Conservation (phyloP, 2,797 vertebrate genomes). For the Pipistrellus pygmaeus region DNA sequence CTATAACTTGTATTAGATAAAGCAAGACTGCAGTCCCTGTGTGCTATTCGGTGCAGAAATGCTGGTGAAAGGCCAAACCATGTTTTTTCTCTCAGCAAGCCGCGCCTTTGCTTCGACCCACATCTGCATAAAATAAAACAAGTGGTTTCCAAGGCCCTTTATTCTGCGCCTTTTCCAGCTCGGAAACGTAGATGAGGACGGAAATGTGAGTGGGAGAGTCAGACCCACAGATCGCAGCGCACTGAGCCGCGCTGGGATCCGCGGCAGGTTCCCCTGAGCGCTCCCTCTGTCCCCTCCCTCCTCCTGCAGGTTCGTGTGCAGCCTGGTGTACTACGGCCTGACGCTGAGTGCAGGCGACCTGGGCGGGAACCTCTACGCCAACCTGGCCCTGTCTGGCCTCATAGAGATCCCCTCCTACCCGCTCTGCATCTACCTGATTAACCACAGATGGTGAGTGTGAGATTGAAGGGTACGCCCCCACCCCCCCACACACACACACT, state of each 20-base stretch:
- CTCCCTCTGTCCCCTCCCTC: background rate
- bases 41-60: background rate
- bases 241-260: background rate
- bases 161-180: background rate
- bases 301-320: conserved; percentile 90
- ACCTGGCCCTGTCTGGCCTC: conserved; percentile 90
- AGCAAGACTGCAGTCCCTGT: background rate
- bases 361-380: conserved; percentile 89
- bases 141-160: background rate
- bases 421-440: conserved; percentile 90
- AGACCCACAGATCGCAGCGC: background rate
- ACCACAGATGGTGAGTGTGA: conserved; percentile 88
- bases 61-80: background rate
- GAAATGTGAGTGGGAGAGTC: background rate
- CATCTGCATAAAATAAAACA: too few species aligned
- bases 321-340: conserved; percentile 91
- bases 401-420: conserved; percentile 91
- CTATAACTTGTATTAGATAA: conserved; percentile 7
- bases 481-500: rapidly evolving
- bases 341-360: conserved; percentile 90
- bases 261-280: background rate
- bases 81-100: too few species aligned
- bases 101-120: background rate
- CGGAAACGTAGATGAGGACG: background rate
- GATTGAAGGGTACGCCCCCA: rapidly evolving